Evolutionary conservation across 2,888 invertebrate genomes (phyloP).

Genomic region (Palloptera scutellata): DNA sequence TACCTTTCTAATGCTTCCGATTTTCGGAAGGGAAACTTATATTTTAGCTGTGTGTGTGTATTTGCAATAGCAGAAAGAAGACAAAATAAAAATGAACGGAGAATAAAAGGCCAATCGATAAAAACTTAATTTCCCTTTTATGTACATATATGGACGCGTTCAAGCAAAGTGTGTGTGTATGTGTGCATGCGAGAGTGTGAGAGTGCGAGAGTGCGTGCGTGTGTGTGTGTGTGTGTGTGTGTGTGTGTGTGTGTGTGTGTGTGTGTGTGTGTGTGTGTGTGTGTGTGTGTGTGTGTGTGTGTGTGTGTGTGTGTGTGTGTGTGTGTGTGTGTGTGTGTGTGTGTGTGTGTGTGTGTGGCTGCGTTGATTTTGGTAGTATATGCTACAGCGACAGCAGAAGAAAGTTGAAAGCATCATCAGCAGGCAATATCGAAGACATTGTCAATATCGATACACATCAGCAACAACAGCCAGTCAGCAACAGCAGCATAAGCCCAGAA

Average conservation of each 20-base stretch:
- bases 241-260: not conserved
- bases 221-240: not conserved
- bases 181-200: too few species aligned
- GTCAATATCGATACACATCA: too few species aligned
- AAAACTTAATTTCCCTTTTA: conserved; percentile 16
- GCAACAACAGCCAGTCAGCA: too few species aligned
- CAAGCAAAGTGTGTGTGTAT: not conserved
- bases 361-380: not conserved
- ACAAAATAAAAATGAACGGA: not conserved
- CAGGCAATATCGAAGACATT: too few species aligned
- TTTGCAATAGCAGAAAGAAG: not conserved
- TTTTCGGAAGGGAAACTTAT: conserved; percentile 6
- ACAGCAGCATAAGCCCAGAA: too few species aligned
- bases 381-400: too few species aligned
- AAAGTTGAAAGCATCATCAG: too few species aligned
- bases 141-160: conserved; percentile 16
- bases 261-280: too few species aligned
- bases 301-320: not conserved
- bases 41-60: not conserved
- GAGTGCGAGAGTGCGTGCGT: conserved; percentile 17
- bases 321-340: not conserved
- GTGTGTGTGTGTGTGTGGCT: not conserved
- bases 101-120: conserved; percentile 10
- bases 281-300: not conserved
- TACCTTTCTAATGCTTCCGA: conserved; percentile 13